phyloP scores from a whole-genome alignment of 2,113 vertebrate species.

The Mirza zaza region DNA sequence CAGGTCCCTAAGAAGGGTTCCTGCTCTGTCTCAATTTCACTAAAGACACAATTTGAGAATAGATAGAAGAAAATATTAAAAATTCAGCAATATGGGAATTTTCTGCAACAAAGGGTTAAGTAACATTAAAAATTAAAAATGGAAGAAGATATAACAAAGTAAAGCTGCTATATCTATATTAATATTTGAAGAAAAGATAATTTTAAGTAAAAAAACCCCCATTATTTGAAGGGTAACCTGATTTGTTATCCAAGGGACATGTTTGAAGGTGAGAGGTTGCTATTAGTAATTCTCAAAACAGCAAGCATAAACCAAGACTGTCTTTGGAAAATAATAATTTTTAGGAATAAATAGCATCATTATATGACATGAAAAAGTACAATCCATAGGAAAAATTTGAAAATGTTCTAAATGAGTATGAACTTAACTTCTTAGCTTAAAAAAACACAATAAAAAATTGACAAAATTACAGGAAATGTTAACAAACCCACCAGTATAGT shows the following conservation, averaged over 20 bases:
- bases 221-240: background rate
- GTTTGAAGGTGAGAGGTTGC: background rate
- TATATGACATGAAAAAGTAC: background rate
- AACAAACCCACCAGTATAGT: background rate
- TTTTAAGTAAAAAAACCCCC: background rate
- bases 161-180: background rate
- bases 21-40: too few species aligned
- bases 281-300: background rate
- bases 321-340: background rate
- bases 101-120: background rate
- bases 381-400: background rate
- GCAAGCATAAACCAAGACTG: background rate
- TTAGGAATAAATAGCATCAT: background rate
- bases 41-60: background rate
- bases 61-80: background rate
- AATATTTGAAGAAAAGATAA: background rate
- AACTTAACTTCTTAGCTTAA: background rate
- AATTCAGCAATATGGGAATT: background rate
- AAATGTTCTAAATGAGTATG: background rate
- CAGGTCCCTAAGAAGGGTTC: too few species aligned
- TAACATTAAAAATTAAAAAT: background rate
- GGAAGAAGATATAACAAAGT: background rate
- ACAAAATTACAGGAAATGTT: background rate
- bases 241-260: background rate
- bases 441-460: background rate